Conservation (phyloP, 1,140 invertebrate genomes). For the Hypothenemus hampei region DNA sequence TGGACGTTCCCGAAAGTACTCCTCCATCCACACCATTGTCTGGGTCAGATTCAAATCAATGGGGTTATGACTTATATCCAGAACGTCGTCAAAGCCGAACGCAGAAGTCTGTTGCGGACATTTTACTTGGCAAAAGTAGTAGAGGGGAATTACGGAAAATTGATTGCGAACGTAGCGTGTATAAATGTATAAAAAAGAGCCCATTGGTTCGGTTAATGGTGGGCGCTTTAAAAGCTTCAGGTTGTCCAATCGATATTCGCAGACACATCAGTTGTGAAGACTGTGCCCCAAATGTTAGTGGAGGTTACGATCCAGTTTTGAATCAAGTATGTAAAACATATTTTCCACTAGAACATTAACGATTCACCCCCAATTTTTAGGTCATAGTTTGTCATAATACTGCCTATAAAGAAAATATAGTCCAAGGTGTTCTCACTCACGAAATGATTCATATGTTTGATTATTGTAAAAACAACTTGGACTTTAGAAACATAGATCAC, state of each 20-base stretch:
- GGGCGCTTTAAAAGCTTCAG: constrained; percentile 74
- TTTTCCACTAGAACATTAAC: not conserved
- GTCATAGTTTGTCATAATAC: constrained; percentile 89
- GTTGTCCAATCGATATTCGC: constrained; percentile 75
- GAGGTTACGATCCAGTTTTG: constrained; percentile 84
- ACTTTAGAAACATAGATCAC: constrained; percentile 89
- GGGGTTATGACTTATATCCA: constrained; percentile 83
- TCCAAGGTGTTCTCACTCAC: constrained; percentile 79
- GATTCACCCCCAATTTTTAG: constrained; percentile 8
- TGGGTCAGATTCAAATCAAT: constrained; percentile 36
- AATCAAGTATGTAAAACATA: constrained; percentile 74
- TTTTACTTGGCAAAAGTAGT: constrained; percentile 61
- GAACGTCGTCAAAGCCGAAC: constrained; percentile 62
- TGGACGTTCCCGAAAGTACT: not conserved
- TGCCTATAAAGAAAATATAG: constrained; percentile 55
- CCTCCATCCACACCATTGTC: not conserved
- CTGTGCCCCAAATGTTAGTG: constrained; percentile 75
- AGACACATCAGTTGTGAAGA: constrained; percentile 90
- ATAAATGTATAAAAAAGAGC: constrained; percentile 68
- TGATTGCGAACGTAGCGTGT: constrained; percentile 79
- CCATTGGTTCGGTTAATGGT: constrained; percentile 82
- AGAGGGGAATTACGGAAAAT: constrained; percentile 63
- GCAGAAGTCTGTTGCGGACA: constrained; percentile 50
- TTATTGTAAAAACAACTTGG: constrained; percentile 80
- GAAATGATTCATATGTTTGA: constrained; percentile 98